Conservation (phyloP, 2,888 invertebrate genomes). For the Lepidocyrtoides sp. region DNA sequence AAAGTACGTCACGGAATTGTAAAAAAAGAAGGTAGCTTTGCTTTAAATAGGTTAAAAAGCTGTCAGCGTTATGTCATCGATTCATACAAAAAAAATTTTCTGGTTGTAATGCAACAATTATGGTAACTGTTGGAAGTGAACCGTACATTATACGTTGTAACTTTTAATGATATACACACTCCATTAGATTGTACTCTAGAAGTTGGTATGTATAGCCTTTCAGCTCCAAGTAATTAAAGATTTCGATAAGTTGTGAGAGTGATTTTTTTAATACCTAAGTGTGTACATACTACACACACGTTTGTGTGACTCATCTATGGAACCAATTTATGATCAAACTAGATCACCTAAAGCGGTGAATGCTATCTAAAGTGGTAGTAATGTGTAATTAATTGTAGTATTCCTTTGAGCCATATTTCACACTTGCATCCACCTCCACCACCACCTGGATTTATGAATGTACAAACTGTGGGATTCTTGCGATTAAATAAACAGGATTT, state of each 20-base stretch:
- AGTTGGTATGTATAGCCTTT: background rate
- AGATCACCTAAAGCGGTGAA: constrained; percentile 34
- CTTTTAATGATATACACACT: constrained; percentile 4
- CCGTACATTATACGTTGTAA: background rate
- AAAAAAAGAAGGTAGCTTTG: background rate
- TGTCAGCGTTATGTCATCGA: constrained; percentile 74
- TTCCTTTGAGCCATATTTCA: constrained; percentile 7
- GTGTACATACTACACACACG: background rate
- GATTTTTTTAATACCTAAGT: background rate
- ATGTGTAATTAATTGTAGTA: background rate
- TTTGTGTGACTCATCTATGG: too few relatives aligned
- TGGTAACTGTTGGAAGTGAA: constrained; percentile 21
- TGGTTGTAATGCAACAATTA: background rate
- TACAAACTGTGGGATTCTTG: background rate
- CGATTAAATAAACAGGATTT: constrained; percentile 7
- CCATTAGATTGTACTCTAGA: constrained; percentile 1
- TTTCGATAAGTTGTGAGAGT: background rate
- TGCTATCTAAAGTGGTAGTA: background rate
- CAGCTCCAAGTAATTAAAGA: background rate
- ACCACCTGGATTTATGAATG: background rate
- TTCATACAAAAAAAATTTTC: constrained; percentile 11
- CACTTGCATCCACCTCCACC: too few relatives aligned
- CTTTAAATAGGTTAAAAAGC: constrained; percentile 75
- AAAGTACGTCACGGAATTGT: constrained; percentile 13
- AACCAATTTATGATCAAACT: constrained; percentile 57